These are phyloP conservation scores for Drosophila orosa DNA, from an alignment of 1,140 invertebrate species.

Conservation along the genomic window DNA sequence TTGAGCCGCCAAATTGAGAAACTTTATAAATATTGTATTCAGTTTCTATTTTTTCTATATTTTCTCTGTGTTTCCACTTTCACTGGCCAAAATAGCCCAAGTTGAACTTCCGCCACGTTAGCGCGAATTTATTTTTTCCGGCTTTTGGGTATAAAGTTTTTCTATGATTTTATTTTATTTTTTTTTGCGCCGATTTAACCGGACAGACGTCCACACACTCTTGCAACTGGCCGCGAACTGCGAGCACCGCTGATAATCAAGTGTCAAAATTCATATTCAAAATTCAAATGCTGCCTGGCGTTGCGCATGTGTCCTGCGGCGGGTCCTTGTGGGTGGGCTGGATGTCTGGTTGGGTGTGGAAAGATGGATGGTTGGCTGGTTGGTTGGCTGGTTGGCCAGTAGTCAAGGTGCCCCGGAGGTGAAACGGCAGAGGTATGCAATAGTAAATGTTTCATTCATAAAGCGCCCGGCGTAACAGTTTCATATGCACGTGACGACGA, in stretches of 20 bases:
- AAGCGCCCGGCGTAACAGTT: constrained; percentile 64
- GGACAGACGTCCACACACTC: constrained; percentile 65
- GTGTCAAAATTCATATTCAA: constrained; percentile 82
- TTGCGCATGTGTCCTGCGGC: constrained; percentile 76
- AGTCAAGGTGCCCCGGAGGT: constrained; percentile 55
- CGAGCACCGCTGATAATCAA: constrained; percentile 75
- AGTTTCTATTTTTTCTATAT: background rate
- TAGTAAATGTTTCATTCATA: constrained; percentile 81
- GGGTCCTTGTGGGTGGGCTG: constrained; percentile 30
- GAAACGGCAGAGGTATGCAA: constrained; percentile 37
- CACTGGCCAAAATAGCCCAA: constrained; percentile 60
- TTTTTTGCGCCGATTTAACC: constrained; percentile 18
- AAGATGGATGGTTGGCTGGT: background rate
- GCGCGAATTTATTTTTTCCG: constrained; percentile 55
- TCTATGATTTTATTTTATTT: background rate
- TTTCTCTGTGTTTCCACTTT: constrained; percentile 54
- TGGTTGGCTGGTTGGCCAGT: constrained; percentile 32
- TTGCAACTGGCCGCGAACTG: constrained; percentile 74
- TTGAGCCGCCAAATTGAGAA: constrained; percentile 43
- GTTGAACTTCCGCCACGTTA: constrained; percentile 64
- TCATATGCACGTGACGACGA: constrained; percentile 66
- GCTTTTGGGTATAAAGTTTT: constrained; percentile 41
- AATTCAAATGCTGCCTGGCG: constrained; percentile 77
- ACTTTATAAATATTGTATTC: constrained; percentile 28
- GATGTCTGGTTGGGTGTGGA: background rate